Conservation (phyloP, 2,113 vertebrate genomes). For the Chionomys nivalis region DNA sequence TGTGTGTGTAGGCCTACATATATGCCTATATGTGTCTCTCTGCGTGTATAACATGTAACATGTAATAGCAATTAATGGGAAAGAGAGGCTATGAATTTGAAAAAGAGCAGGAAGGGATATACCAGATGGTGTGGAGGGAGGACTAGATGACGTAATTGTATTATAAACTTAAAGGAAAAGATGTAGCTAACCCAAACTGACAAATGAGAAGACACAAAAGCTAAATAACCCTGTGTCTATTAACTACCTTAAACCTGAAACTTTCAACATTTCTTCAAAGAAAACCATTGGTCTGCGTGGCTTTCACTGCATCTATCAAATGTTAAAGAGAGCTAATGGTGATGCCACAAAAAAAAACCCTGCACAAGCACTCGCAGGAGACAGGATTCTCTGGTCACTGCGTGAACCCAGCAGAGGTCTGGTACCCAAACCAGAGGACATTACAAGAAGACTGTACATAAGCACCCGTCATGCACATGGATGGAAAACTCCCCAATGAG, state of each 20-base stretch:
- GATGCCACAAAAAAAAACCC: neutral
- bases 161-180: neutral
- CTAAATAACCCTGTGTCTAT: too few species aligned
- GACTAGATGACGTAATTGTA: neutral
- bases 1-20: too few species aligned
- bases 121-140: too few species aligned
- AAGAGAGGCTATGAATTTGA: neutral
- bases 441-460: neutral
- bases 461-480: neutral
- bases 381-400: too few species aligned
- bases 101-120: neutral
- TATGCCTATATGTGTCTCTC: neutral
- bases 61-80: neutral
- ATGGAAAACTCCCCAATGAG: neutral
- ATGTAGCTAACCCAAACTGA: neutral
- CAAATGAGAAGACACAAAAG: neutral
- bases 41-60: neutral
- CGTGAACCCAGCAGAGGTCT: neutral
- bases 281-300: neutral
- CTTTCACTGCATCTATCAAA: neutral
- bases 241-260: neutral
- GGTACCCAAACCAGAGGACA: neutral
- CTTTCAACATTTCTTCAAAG: neutral
- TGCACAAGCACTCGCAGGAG: neutral
- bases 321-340: neutral